Percentiles rank a stretch among this genome's conserved stretches.
Evolutionary conservation across 2,797 vertebrate genomes (phyloP).

Genomic region (Artibeus lituratus): DNA sequence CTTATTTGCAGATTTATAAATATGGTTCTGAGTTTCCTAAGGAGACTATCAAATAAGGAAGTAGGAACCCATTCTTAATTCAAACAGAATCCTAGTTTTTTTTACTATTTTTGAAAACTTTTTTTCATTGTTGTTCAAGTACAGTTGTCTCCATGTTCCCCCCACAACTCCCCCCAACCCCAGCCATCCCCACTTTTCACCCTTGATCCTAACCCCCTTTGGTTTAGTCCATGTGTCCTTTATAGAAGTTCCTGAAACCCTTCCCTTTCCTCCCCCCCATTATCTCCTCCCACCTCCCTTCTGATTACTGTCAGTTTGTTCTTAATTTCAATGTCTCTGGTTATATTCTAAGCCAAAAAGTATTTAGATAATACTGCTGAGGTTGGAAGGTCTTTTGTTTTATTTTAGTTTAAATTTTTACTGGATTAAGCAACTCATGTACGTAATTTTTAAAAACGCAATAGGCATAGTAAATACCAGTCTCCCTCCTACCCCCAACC

Average conservation of each 20-base stretch:
- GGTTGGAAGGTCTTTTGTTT: background rate
- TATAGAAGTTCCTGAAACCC: no score
- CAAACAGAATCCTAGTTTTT: constrained; percentile 6
- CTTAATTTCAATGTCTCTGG: no score
- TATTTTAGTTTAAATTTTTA: constrained; percentile 23
- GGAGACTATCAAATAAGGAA: constrained; percentile 44
- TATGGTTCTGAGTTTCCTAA: background rate
- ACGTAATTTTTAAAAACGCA: background rate
- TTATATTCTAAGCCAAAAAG: background rate
- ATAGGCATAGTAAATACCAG: background rate
- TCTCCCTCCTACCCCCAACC: background rate
- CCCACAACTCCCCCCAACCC: no score
- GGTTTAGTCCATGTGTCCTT: no score
- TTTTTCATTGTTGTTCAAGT: no score
- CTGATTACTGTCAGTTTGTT: no score
- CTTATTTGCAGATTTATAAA: background rate
- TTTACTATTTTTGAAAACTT: background rate
- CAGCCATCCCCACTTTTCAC: no score
- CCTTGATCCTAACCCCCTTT: no score
- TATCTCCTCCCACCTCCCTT: no score
- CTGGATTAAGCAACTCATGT: background rate
- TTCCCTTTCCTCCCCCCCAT: no score
- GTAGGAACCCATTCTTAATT: background rate
- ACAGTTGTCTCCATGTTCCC: no score
- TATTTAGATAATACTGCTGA: background rate